Evolutionary conservation across 2,888 invertebrate genomes (phyloP).

Genomic region (Cataglyphis cursor): DNA sequence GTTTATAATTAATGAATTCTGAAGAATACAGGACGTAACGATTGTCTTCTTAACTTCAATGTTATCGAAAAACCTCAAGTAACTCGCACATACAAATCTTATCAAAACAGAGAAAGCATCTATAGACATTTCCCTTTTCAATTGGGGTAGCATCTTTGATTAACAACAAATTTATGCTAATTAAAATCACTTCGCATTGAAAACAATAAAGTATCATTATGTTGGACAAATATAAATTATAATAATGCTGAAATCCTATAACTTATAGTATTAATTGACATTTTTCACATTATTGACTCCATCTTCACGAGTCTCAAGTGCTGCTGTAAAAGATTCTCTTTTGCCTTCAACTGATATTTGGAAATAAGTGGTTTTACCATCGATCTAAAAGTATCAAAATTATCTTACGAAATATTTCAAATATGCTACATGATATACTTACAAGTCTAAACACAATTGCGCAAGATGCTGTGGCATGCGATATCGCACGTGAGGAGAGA

Average conservation of each 20-base stretch:
- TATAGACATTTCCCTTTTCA: neutral
- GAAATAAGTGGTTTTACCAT: neutral
- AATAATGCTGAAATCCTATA: conserved; percentile 17
- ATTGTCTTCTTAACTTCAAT: neutral
- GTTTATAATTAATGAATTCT: conserved; percentile 14
- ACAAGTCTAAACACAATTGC: conserved; percentile 78
- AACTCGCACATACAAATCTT: neutral
- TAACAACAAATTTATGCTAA: conserved; percentile 12
- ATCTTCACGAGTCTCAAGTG: conserved; percentile 18
- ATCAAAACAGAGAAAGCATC: neutral
- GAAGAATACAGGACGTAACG: neutral
- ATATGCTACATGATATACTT: conserved; percentile 62
- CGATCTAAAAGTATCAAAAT: conserved; percentile 1
- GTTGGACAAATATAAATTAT: neutral
- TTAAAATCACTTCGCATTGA: neutral
- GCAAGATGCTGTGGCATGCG: conserved; percentile 79
- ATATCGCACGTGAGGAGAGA: conserved; percentile 79
- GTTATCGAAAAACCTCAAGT: neutral
- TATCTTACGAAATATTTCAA: neutral
- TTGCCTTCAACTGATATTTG: neutral
- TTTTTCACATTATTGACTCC: conserved; percentile 11
- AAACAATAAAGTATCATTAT: conserved; percentile 7
- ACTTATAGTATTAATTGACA: neutral
- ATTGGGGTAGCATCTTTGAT: conserved; percentile 16
- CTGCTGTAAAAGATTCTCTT: conserved; percentile 26